Evolutionary conservation across 2,113 vertebrate species (phyloP), one percentile per base, ranked within the genome.

Genomic region (Pungitius pungitius): DNA sequence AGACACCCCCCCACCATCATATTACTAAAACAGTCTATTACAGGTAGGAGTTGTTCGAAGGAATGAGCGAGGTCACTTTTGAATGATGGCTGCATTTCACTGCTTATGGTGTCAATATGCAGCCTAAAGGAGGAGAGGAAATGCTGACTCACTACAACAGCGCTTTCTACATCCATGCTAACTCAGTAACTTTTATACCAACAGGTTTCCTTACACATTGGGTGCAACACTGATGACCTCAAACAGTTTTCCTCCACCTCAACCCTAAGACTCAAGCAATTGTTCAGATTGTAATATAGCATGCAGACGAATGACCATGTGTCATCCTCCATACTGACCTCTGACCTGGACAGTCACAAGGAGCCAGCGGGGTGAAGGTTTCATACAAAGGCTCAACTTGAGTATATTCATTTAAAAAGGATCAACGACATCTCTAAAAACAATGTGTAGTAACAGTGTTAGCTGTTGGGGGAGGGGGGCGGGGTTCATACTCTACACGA

Each of bases 21-120:
- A 40, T 63, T 87, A 83, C 77, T 87, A 78, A 83, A 88, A 89
- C 69, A 75, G 85, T 85, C 74, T 59, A 45, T 75, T 88, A 87
- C 82, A 82, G 84, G 88, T 92, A 89, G 86, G 68, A 88, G 82
- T 88, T 78, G 54, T 85, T 85, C 85, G 61, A 78, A 86, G 68
- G 69, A 49, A 65, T 26, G 51, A 77, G 59, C 66, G 68, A 85
- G 83, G 65, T 80, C 75, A 77, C 20, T 30, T 64, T 39, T 55
- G 47, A 40, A 52, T 40, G 69, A 68, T 30, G 49, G 47, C 3
- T 30, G 52, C 49, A 70, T 70, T 26, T 80, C 67, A 74, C 49
- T 71, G 59, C 30, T 61, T 22, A 60, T 60, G 30, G 63, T 24
- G 45, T 59, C 27, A 49, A 59, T 12, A 54, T 47, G 39, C 15